Base-by-base conservation (phyloP, 2,888 invertebrate species). In the Drosophila tripunctata region DNA sequence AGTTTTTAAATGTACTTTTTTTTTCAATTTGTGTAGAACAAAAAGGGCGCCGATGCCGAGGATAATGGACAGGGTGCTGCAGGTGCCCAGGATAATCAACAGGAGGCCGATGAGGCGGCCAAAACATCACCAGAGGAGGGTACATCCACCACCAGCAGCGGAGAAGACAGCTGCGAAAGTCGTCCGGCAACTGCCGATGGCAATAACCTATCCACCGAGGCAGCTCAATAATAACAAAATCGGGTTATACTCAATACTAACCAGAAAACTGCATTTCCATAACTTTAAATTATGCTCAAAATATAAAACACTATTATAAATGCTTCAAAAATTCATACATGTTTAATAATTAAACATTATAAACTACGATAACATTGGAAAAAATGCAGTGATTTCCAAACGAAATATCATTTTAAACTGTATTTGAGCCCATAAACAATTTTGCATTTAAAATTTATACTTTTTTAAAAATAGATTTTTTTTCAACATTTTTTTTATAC, bases 71-170 rank as follows among this genome's bases (percentile, higher is more conserved):
- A 69, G 45, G 41, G 44, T 6, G 64, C 40, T 4, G 50, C 51
- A 33, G 66, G 40, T 47, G 70, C 40, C 19, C 65, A 67, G 30
- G 75, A 78, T 15, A 71, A 74, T 10, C 57, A 45, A 2, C 86
- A 69, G 45, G 81, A 72, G 33, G 69, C 73, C 8, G 77, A 68
- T 30, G 83, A 78, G 7, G 62, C 73, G 7, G 66, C 80, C n/a
- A 85, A 86, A 22, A 70, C 73, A 0, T 67, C 81, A 0, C 85
- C 78, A 2, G 88, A 88, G 57, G 88, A 83, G 44, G 84, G 87
- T 2, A 69, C 78, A 10, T 80, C 84, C 21, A 79, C 84, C 7
- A 84, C 87, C 12, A 83, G 88, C 45, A 76, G 79, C 33, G 77
- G 75, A 3, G 88, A 88, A 14, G 85, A 75, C 14, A 84, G 84